phyloP scores from a whole-genome alignment of 2,888 invertebrate genomes.

The Mimachlamys varia region DNA sequence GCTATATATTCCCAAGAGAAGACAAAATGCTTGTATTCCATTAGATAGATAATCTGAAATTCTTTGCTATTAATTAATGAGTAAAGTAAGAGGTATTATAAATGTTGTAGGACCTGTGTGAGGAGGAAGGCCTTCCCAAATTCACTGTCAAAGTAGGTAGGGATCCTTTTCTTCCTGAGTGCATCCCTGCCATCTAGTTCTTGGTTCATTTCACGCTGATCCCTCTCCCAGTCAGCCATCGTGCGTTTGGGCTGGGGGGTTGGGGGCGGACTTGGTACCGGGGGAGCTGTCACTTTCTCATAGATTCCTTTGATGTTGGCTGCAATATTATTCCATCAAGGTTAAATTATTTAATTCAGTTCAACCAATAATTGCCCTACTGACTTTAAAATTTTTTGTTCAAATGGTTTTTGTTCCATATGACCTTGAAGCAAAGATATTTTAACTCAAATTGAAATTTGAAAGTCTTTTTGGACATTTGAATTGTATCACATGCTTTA shows the following conservation, averaged over 20 bases:
- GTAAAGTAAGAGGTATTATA: not conserved
- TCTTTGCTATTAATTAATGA: too few species aligned
- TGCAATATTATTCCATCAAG: conserved; percentile 46
- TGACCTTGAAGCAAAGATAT: too few species aligned
- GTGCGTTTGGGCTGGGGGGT: conserved; percentile 76
- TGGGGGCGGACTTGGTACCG: conserved; percentile 73
- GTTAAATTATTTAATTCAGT: not conserved
- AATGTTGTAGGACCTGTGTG: conserved; percentile 67
- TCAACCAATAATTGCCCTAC: not conserved
- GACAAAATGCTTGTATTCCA: too few species aligned
- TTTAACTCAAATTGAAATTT: too few species aligned
- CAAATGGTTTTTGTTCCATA: not conserved
- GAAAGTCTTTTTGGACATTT: too few species aligned
- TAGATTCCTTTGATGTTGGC: conserved; percentile 75
- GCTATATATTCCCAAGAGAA: too few species aligned
- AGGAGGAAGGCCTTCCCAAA: conserved; percentile 79
- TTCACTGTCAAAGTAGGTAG: conserved; percentile 80
- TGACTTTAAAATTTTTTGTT: not conserved
- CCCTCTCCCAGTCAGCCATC: conserved; percentile 78
- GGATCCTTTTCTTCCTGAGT: conserved; percentile 74
- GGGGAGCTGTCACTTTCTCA: conserved; percentile 75
- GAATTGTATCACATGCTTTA: too few species aligned
- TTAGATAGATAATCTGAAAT: too few species aligned
- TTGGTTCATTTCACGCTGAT: conserved; percentile 73
- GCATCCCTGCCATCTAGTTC: conserved; percentile 71